A percentile compares a stretch with the other conserved stretches of the same genome.
Conservation (phyloP, 2,113 vertebrate genomes). For the Panurus biarmicus region DNA sequence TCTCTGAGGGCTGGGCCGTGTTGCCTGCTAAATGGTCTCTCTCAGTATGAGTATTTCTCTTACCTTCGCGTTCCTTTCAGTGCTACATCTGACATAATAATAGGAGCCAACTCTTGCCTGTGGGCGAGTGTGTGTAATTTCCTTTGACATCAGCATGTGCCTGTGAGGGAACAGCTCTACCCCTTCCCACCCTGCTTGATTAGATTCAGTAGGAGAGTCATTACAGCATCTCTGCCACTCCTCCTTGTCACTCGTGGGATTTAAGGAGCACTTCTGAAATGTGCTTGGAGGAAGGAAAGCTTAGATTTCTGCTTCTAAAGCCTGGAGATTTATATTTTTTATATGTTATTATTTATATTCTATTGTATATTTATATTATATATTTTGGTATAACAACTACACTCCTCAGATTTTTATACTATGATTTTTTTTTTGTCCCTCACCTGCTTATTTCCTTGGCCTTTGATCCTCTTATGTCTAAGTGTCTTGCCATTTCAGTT, state of each 20-base stretch:
- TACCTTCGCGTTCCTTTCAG: background rate
- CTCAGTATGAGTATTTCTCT: background rate
- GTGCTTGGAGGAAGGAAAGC: background rate
- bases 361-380: too few relatives aligned
- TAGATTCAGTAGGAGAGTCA: background rate
- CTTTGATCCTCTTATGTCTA: background rate
- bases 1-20: background rate
- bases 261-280: background rate
- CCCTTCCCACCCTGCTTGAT: constrained; percentile 14
- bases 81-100: background rate
- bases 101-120: background rate
- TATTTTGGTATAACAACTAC: background rate
- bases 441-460: background rate
- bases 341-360: too few relatives aligned
- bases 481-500: background rate
- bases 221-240: background rate
- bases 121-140: background rate
- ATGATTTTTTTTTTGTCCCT: background rate
- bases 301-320: background rate
- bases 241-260: background rate
- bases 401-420: background rate
- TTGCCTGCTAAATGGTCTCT: background rate
- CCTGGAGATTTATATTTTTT: too few relatives aligned
- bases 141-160: constrained; percentile 19
- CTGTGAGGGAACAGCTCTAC: constrained; percentile 3